phyloP scores from a whole-genome alignment of 2,888 invertebrate species.

The Epicampocera succincta region DNA sequence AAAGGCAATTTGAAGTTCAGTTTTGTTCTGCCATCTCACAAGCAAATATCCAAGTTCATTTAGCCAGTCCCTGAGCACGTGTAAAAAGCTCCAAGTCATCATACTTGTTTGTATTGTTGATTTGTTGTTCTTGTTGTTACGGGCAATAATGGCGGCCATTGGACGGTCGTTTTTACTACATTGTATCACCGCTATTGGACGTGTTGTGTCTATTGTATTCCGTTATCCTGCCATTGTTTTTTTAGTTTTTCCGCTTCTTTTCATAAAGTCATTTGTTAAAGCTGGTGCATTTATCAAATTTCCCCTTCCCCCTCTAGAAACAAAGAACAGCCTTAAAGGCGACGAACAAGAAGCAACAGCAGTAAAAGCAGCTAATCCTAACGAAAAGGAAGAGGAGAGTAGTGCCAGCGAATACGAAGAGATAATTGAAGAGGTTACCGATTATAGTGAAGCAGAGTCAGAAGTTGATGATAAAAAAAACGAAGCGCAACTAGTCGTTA shows the following conservation, averaged over 20 bases:
- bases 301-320: slow-evolving; percentile 72
- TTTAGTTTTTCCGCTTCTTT: slow-evolving; percentile 60
- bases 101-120: slow-evolving; percentile 46
- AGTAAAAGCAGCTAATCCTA: slow-evolving; percentile 41
- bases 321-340: slow-evolving; percentile 81
- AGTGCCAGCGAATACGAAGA: slow-evolving; percentile 80
- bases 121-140: slow-evolving; percentile 26
- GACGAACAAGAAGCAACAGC: slow-evolving; percentile 81
- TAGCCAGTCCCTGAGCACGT: slow-evolving; percentile 21
- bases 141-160: slow-evolving; percentile 32
- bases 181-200: slow-evolving; percentile 39
- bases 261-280: slow-evolving; percentile 50
- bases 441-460: slow-evolving; percentile 75
- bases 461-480: slow-evolving; percentile 65
- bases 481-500: slow-evolving; percentile 34
- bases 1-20: slow-evolving; percentile 18
- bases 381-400: slow-evolving; percentile 75
- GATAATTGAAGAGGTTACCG: slow-evolving; percentile 80
- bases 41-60: slow-evolving; percentile 44
- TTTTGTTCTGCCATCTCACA: slow-evolving; percentile 36
- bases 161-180: slow-evolving; percentile 36
- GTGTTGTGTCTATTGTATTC: slow-evolving; percentile 43
- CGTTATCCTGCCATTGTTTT: slow-evolving; percentile 66
- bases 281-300: slow-evolving; percentile 55
- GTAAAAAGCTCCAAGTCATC: slow-evolving; percentile 29